Conservation (phyloP, 1,140 invertebrate genomes). For the Drosophila chauvacae region DNA sequence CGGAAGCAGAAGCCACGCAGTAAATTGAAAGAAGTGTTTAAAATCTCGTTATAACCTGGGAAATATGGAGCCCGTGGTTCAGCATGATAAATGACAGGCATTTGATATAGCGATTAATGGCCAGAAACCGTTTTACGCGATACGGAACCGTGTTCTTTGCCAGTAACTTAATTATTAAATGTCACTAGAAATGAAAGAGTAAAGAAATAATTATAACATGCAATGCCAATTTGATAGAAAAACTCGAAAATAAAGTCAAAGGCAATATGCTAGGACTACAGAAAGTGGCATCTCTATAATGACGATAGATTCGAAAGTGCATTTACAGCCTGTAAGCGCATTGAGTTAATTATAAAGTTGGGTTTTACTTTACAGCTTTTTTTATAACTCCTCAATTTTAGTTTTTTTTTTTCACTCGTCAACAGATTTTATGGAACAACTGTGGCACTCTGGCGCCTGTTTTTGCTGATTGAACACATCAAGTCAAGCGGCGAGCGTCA, state of each 20-base stretch:
- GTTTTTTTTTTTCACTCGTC: background rate
- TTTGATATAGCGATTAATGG: slow-evolving; percentile 54
- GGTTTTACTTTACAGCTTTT: slow-evolving; percentile 4
- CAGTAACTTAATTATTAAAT: slow-evolving; percentile 7
- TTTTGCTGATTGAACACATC: slow-evolving; percentile 31
- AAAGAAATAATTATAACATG: background rate
- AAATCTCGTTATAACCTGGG: slow-evolving; percentile 51
- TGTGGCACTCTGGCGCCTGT: slow-evolving; percentile 30
- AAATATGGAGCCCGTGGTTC: slow-evolving; percentile 34
- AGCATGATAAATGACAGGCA: slow-evolving; percentile 43
- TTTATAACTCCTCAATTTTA: slow-evolving; percentile 14
- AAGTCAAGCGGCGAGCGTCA: slow-evolving; percentile 31
- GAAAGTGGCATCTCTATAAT: background rate
- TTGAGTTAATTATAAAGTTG: background rate
- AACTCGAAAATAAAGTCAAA: background rate
- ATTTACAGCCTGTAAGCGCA: background rate
- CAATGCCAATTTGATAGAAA: background rate
- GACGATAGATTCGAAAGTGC: background rate
- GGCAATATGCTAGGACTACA: background rate
- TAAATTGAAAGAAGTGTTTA: slow-evolving; percentile 50
- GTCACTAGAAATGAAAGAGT: background rate
- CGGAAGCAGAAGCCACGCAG: slow-evolving; percentile 42
- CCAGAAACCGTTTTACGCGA: slow-evolving; percentile 36
- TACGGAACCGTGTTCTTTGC: background rate
- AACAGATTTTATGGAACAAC: slow-evolving; percentile 20